Base-by-base conservation (phyloP, 2,113 vertebrate species). In the Parotia lawesii region DNA sequence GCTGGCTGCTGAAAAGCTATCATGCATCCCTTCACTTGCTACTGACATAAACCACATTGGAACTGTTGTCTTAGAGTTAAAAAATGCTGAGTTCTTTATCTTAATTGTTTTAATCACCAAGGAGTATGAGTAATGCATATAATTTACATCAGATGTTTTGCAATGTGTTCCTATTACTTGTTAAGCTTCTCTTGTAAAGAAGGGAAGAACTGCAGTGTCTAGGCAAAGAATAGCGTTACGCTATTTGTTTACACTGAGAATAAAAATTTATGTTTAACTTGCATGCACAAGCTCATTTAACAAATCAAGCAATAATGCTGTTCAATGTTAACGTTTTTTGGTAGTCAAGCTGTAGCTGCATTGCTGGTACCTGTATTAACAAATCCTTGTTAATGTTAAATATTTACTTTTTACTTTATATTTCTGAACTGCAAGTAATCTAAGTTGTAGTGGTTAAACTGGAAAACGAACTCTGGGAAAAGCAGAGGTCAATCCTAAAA, bases 141-240 rank as follows among this genome's bases (percentile, higher is more conserved):
- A 72, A 89, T 28, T 82, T 85, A 72, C 35, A 89, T 96, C 45
- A 82, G 44, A 85, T 87, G 25, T 91, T 89, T 75, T 94, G 44
- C 53, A 45, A 1, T 48, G 27, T 60, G 31, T 48, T 95, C 27
- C 4, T 82, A 21, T 91, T 81, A 44, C 65, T 89, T 91, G 9
- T 54, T 77, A 35, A 29, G 38, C 6, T 62, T 76, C 13, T 44
- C 24, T 66, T 48, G 27, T 57, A 54, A 70, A 58, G 80, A 70
- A 67, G 14, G 33, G 47, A 83, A 66, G 66, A 80, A 25, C 42
- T 87, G 27, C 45, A 64, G 28, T 84, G 22, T 60, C 21, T 60
- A 38, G 37, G n/a, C 27, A 58, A 67, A 74, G 56, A 87, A 51
- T 10, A 85, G 16, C 9, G 3, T 81, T 62, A 28, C 35, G 54